Percentiles rank a stretch among this genome's conserved stretches.
These are phyloP conservation scores for Aphelinus atriplicis DNA, from an alignment of 1,140 invertebrate species.

Conservation along the genomic window DNA sequence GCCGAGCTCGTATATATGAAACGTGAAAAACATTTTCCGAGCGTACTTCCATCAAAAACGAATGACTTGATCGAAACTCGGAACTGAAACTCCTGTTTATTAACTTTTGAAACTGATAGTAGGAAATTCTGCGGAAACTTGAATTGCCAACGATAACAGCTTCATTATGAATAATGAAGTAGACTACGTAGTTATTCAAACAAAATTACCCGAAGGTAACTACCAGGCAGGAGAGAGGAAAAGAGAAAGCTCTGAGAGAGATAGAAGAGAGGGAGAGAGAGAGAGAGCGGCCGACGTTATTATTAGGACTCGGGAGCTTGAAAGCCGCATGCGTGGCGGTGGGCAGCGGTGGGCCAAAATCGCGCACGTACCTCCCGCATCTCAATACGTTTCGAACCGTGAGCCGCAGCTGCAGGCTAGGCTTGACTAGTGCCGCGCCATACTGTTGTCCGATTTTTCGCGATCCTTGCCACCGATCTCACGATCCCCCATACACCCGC, in stretches of 20 bases:
- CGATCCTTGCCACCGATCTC: background rate
- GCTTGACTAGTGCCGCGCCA: constrained; percentile 62
- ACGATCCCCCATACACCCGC: too few relatives aligned
- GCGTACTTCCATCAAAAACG: too few relatives aligned
- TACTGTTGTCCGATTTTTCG: constrained; percentile 52
- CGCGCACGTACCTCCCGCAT: constrained; percentile 38
- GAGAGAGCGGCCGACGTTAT: constrained; percentile 45
- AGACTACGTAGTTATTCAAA: too few relatives aligned
- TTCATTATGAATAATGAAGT: too few relatives aligned
- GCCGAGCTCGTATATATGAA: too few relatives aligned
- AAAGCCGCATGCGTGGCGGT: constrained; percentile 61
- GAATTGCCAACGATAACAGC: too few relatives aligned
- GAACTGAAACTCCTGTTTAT: too few relatives aligned
- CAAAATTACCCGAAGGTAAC: too few relatives aligned
- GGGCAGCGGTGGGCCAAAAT: constrained; percentile 54
- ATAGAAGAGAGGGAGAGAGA: background rate
- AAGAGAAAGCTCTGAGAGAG: background rate
- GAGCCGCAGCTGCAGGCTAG: constrained; percentile 57
- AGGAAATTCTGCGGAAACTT: too few relatives aligned
- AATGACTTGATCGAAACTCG: too few relatives aligned
- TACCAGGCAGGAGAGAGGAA: background rate
- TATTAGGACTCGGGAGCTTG: constrained; percentile 51
- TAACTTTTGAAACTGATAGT: too few relatives aligned
- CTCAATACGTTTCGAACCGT: constrained; percentile 63
- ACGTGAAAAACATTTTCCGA: too few relatives aligned